Conservation (phyloP, 2,888 invertebrate genomes). For the Drosophila helvetica region DNA sequence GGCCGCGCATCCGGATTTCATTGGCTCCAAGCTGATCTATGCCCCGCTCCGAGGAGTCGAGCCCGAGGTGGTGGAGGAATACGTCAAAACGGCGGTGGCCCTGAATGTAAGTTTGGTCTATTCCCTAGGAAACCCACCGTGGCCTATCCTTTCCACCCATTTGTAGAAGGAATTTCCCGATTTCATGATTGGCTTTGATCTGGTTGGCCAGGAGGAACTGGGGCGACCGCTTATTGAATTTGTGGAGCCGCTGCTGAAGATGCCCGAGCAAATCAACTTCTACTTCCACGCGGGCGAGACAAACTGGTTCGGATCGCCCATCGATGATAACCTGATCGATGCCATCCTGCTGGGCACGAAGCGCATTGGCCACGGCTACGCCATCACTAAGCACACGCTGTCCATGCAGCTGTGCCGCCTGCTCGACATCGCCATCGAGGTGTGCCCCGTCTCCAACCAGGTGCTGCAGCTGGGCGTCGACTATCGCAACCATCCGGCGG, state of each 20-base stretch:
- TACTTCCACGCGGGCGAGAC: constrained; percentile 94
- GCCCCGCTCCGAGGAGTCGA: constrained; percentile 86
- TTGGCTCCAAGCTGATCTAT: constrained; percentile 89
- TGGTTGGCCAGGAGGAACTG: constrained; percentile 91
- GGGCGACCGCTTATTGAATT: constrained; percentile 88
- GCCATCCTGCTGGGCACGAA: constrained; percentile 90
- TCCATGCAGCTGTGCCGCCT: constrained; percentile 86
- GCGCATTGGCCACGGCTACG: constrained; percentile 91
- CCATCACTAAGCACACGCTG: constrained; percentile 89
- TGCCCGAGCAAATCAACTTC: constrained; percentile 86
- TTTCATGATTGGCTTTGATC: constrained; percentile 91
- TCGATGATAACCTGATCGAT: constrained; percentile 90
- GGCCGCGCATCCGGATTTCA: constrained; percentile 86
- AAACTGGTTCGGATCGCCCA: constrained; percentile 87
- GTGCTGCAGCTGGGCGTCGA: constrained; percentile 89
- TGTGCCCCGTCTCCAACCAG: constrained; percentile 92
- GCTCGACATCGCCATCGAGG: constrained; percentile 89
- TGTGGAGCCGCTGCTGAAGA: constrained; percentile 85
- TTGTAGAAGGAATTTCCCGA: constrained; percentile 86
- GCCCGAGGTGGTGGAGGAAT: constrained; percentile 82
- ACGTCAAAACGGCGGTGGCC: constrained; percentile 82
- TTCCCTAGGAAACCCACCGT: neutral
- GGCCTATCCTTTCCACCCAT: constrained; percentile 6
- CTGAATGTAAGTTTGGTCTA: constrained; percentile 63
- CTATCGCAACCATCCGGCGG: constrained; percentile 90